Conservation (phyloP, 2,797 vertebrate species). For the Pelobates cultripes region DNA sequence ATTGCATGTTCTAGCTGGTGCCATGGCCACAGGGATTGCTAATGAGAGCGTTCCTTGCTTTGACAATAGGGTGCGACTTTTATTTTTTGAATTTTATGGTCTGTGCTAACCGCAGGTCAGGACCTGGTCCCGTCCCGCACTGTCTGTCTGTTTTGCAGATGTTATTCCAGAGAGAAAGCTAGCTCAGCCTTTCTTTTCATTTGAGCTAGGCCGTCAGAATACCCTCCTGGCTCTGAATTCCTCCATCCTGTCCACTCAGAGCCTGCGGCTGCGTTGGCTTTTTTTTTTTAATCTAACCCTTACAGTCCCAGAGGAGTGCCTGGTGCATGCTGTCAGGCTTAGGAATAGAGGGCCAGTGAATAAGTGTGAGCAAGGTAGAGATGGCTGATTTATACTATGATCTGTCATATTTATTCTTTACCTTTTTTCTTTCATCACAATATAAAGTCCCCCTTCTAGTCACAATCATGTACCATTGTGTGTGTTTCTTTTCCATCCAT, state of each 20-base stretch:
- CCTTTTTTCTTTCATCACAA: no score
- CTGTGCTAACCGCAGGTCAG: conserved; percentile 1
- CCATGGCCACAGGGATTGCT: neutral
- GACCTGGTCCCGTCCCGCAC: neutral
- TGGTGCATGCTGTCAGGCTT: no score
- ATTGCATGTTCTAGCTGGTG: neutral
- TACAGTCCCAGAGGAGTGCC: no score
- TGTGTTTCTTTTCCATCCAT: no score
- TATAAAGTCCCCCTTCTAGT: no score
- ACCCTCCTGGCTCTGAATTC: neutral
- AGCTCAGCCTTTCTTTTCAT: conserved; percentile 29
- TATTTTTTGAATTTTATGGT: neutral
- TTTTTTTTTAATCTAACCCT: neutral
- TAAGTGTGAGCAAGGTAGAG: no score
- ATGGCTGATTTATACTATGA: no score
- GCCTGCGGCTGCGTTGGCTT: neutral
- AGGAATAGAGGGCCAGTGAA: no score
- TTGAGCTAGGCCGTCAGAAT: no score
- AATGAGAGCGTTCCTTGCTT: neutral
- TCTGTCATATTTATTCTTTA: no score
- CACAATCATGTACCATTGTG: no score
- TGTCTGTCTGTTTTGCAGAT: conserved; percentile 20
- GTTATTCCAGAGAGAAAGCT: conserved; percentile 4
- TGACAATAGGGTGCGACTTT: neutral
- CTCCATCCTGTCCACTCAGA: neutral